Base-by-base conservation (phyloP, 2,113 vertebrate genomes). In the Calonectris borealis region DNA sequence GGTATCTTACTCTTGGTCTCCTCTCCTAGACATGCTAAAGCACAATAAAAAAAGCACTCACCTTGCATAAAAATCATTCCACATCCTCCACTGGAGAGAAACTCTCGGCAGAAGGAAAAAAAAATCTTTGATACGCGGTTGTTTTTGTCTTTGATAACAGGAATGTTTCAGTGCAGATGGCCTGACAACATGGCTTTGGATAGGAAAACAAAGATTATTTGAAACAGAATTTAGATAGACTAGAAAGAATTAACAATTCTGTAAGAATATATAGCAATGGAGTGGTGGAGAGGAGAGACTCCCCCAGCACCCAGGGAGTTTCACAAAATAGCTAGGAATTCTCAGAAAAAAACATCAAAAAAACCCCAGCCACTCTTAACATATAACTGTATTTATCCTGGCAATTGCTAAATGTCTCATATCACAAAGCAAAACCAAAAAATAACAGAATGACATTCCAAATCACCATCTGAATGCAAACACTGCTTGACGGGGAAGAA, bases 341-440 rank as follows among this genome's bases (percentile, higher is more conserved):
- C 60, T 36, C 60, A 61, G n/a, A 36, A 34, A 34, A 49, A 31
- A 58, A 58, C 27, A 46, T 7, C 5, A 17, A 69, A 52, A 48
- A 44, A 25, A 11, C 13, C 11, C 17, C 62, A 78, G 16, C 27
- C 38, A 54, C 25, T 10, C 36, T 83, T 88, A 61, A 77, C 88
- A 83, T 81, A 83, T 3, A 77, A 69, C 20, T 70, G 8, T 71
- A 60, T 90, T 96, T 95, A 79, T 57, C 49, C 77, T 90, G 91
- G 57, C 77, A 94, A 40, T 68, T 85, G 22, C 44, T 83, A 78
- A 85, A 79, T 54, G 55, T 46, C 38, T 81, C n/a, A 27, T 90
- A 93, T 90, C 85, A 78, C 72, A 94, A 88, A 64, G 48, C 32
- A 93, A 83, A 93, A 80, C 73, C 27, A 90, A 92, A 68, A 86